Conservation (phyloP, 2,113 vertebrate genomes). For the Pelobates fuscus region DNA sequence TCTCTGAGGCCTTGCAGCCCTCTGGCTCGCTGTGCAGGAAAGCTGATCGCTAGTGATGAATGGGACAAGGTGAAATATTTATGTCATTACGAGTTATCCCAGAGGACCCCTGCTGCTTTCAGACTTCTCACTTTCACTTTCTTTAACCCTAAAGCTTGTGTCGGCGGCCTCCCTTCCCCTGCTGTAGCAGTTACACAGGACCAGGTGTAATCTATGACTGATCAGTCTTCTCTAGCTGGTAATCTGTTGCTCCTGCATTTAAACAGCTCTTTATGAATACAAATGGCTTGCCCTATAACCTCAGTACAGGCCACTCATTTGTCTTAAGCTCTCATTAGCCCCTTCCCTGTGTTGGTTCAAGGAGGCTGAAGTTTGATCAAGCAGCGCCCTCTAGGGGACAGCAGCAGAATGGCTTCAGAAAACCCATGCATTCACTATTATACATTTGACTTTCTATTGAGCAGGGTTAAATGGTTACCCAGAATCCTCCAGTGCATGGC, state of each 20-base stretch:
- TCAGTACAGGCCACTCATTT: conserved; percentile 2
- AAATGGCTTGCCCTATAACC: conserved; percentile 18
- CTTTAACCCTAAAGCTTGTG: background rate
- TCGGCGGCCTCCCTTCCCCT: background rate
- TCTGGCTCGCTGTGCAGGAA: too few species aligned
- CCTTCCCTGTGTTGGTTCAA: too few species aligned
- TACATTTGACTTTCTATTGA: too few species aligned
- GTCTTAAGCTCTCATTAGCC: background rate
- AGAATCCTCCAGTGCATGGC: too few species aligned
- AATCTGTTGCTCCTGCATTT: conserved; percentile 4
- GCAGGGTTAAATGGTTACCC: too few species aligned
- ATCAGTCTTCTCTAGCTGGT: conserved; percentile 5
- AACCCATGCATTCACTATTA: too few species aligned
- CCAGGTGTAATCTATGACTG: background rate
- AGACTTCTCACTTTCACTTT: conserved; percentile 5
- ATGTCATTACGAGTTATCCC: too few species aligned
- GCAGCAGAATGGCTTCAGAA: background rate
- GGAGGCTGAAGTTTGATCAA: background rate
- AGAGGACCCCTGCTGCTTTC: background rate
- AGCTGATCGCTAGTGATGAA: too few species aligned
- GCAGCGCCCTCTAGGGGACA: conserved; percentile 15
- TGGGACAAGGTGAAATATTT: too few species aligned
- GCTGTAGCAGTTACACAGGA: background rate
- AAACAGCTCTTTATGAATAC: conserved; percentile 24
- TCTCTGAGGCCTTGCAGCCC: too few species aligned